phyloP scores from a whole-genome alignment of 2,113 vertebrate genomes.

The Semnornis frantzii region DNA sequence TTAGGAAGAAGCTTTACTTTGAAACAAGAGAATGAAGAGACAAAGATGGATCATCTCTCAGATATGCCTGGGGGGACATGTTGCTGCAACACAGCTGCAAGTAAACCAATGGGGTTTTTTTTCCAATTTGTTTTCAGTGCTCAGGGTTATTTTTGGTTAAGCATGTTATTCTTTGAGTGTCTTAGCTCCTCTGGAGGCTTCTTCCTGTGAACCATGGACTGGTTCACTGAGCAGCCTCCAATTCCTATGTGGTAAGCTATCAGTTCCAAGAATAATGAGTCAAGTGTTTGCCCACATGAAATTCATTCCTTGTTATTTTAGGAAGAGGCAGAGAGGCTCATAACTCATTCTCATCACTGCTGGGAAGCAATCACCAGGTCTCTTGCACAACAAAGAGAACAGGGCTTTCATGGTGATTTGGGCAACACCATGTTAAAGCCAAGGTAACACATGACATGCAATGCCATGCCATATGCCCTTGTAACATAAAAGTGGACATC shows the following conservation, averaged over 20 bases:
- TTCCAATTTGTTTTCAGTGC: slow-evolving; percentile 42
- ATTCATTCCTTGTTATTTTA: slow-evolving; percentile 67
- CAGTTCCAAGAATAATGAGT: slow-evolving; percentile 70
- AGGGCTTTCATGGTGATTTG: slow-evolving; percentile 15
- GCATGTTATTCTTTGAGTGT: slow-evolving; percentile 62
- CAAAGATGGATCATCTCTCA: slow-evolving; percentile 10
- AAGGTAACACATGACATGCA: slow-evolving; percentile 40
- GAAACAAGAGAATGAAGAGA: slow-evolving; percentile 5
- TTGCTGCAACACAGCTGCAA: slow-evolving; percentile 58
- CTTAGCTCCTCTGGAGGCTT: slow-evolving; percentile 62
- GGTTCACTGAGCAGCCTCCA: slow-evolving; percentile 61
- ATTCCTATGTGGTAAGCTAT: slow-evolving; percentile 63
- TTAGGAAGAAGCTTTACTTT: neutral
- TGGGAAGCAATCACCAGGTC: slow-evolving; percentile 59
- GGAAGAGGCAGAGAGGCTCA: slow-evolving; percentile 48
- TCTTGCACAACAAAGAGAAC: slow-evolving; percentile 52
- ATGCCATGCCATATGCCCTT: neutral
- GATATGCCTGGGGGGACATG: slow-evolving; percentile 24
- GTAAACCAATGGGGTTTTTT: slow-evolving; percentile 13
- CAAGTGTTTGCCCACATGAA: slow-evolving; percentile 67
- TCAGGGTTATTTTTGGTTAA: slow-evolving; percentile 54
- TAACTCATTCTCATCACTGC: slow-evolving; percentile 62
- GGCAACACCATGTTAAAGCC: slow-evolving; percentile 25
- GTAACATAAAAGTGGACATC: neutral
- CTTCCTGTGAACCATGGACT: slow-evolving; percentile 63